Conservation (phyloP, 2,113 vertebrate genomes). For the Chauna torquata region DNA sequence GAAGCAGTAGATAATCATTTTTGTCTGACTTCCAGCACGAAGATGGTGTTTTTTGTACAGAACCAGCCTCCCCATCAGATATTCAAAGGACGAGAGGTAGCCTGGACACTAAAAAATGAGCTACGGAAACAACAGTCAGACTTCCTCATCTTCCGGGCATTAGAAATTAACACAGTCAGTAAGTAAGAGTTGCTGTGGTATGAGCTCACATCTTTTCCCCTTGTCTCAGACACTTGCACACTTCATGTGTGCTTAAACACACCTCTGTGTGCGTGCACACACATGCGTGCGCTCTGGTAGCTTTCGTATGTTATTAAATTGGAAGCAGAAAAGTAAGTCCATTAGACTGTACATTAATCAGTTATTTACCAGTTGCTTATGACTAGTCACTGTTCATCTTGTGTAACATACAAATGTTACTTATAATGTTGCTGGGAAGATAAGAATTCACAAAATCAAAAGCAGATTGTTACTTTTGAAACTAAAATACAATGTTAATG, state of each 20-base stretch:
- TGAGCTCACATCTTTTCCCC: not conserved
- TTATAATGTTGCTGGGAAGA: not conserved
- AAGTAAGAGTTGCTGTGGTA: conserved; percentile 70
- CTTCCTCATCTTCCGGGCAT: conserved; percentile 91
- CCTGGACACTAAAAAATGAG: conserved; percentile 87
- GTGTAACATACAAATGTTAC: not conserved
- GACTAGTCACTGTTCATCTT: accelerated
- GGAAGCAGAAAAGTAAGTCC: not conserved
- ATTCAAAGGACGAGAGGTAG: conserved; percentile 89
- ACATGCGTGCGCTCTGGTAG: not conserved
- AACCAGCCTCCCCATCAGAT: conserved; percentile 90
- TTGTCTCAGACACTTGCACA: not conserved
- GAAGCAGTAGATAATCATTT: not conserved
- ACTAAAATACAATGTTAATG: not conserved
- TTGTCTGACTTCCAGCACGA: conserved; percentile 81
- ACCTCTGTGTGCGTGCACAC: not conserved
- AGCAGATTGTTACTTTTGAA: not conserved
- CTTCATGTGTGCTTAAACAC: not conserved
- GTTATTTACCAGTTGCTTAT: not conserved
- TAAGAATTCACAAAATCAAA: not conserved
- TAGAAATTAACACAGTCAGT: conserved; percentile 93
- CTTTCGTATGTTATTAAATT: not conserved
- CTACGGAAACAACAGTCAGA: conserved; percentile 92
- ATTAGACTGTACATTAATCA: not conserved
- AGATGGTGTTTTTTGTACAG: conserved; percentile 94